Evolutionary conservation across 2,113 vertebrate genomes (phyloP).

Genomic region (Eurystomus gularis): DNA sequence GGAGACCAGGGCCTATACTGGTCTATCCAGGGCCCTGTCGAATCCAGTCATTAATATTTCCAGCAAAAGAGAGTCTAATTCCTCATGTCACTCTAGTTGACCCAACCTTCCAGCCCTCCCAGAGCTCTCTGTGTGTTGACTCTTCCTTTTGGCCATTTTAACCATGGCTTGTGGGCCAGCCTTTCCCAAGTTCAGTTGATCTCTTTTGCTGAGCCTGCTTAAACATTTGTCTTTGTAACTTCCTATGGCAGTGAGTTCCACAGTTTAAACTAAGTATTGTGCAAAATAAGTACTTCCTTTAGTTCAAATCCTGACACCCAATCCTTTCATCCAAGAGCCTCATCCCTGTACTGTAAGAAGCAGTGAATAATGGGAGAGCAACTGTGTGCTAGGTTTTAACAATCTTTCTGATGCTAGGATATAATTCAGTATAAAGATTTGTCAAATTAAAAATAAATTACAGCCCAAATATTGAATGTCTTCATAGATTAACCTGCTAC

Average conservation of each 20-base stretch:
- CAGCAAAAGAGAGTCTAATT: background rate
- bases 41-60: background rate
- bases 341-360: background rate
- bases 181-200: background rate
- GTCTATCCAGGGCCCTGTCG: background rate
- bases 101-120: background rate
- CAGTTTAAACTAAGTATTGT: background rate
- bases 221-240: background rate
- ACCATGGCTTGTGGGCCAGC: background rate
- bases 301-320: background rate
- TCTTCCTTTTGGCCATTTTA: background rate
- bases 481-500: background rate
- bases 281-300: background rate
- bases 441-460: background rate
- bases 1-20: background rate
- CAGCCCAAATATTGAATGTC: background rate
- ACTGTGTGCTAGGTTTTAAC: background rate
- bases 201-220: background rate
- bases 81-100: background rate
- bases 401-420: background rate
- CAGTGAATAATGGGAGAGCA: background rate
- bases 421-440: background rate
- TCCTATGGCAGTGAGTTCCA: background rate
- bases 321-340: background rate
- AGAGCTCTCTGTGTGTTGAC: background rate